These are phyloP conservation scores for Anoplius nigerrimus DNA, from an alignment of 2,888 invertebrate species.

Conservation along the genomic window DNA sequence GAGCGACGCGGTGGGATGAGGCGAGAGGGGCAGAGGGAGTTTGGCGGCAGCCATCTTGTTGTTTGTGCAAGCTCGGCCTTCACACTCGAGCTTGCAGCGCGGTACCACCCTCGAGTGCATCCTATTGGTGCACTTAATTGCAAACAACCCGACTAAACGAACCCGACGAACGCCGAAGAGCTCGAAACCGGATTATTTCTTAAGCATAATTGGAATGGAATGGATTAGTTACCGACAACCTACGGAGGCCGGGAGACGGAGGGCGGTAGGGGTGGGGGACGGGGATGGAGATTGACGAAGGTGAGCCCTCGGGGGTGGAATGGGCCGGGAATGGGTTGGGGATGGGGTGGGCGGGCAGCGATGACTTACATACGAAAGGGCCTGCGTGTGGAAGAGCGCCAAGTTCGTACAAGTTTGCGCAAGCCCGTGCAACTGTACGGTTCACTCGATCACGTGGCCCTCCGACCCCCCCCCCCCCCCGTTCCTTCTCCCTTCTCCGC, in stretches of 20 bases:
- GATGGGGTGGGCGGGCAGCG: too few species aligned
- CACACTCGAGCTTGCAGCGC: constrained; percentile 54
- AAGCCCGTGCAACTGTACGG: too few species aligned
- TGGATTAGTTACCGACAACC: constrained; percentile 20
- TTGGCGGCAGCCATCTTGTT: constrained; percentile 70
- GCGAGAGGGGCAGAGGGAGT: constrained; percentile 48
- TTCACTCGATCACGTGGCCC: too few species aligned
- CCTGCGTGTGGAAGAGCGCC: too few species aligned
- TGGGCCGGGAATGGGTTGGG: too few species aligned
- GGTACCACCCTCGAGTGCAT: constrained; percentile 46
- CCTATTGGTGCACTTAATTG: constrained; percentile 50
- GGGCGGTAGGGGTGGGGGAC: too few species aligned
- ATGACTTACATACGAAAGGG: too few species aligned
- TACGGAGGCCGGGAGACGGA: too few species aligned
- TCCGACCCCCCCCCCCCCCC: too few species aligned
- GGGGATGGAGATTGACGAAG: background rate
- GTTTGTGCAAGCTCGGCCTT: constrained; percentile 70
- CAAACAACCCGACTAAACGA: constrained; percentile 45
- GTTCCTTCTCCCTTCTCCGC: too few species aligned
- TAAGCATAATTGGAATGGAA: constrained; percentile 40
- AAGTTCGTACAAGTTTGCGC: too few species aligned
- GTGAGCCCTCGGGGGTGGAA: background rate
- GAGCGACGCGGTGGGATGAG: constrained; percentile 5
- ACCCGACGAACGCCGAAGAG: constrained; percentile 1
- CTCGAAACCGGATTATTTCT: constrained; percentile 45